Evolutionary conservation across 2,888 invertebrate species (phyloP).

Genomic region (Andricus curvator): DNA sequence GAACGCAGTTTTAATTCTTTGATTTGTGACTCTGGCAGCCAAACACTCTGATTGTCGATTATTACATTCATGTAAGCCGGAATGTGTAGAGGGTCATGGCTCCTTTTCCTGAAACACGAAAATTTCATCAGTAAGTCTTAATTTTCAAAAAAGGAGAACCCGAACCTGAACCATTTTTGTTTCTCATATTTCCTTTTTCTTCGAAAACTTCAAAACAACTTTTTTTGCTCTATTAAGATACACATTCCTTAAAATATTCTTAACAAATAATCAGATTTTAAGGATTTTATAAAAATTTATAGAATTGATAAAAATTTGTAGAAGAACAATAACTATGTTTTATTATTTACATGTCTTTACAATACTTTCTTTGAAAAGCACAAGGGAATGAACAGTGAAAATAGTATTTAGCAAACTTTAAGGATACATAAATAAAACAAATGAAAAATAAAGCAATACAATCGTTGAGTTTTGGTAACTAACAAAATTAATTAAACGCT

Average conservation of each 20-base stretch:
- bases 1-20: neutral
- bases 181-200: neutral
- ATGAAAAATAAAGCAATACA: no score
- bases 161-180: neutral
- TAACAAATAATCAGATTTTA: neutral
- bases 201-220: neutral
- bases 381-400: no score
- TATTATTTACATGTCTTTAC: no score
- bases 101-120: constrained; percentile 40
- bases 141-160: neutral
- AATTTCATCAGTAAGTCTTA: constrained; percentile 14
- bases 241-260: neutral
- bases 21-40: neutral
- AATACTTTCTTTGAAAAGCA: no score
- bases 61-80: constrained; percentile 21
- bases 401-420: no score
- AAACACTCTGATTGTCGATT: constrained; percentile 15
- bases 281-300: neutral
- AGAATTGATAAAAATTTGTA: neutral
- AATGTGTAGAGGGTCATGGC: constrained; percentile 40
- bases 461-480: no score
- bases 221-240: neutral
- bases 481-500: no score
- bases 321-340: no score
- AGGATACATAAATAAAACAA: no score